Conservation (phyloP, 2,888 invertebrate species). For the Ligdia adustata region DNA sequence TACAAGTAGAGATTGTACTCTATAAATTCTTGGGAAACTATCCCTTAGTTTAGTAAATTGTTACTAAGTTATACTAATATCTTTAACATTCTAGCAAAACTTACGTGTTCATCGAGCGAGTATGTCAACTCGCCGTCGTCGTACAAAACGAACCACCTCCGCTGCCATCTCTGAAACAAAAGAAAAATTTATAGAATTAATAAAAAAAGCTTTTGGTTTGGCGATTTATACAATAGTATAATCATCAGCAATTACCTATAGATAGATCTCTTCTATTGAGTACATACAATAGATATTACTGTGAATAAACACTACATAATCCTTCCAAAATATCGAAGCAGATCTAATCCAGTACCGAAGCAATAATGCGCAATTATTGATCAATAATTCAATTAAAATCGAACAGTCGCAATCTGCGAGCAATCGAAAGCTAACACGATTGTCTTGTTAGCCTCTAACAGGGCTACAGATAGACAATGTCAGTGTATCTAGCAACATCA, state of each 20-base stretch:
- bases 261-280: no score
- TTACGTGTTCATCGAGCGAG: slow-evolving; percentile 98
- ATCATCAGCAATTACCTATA: no score
- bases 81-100: no score
- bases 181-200: no score
- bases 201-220: no score
- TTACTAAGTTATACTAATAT: no score
- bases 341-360: slow-evolving; percentile 3
- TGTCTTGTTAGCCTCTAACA: slow-evolving; percentile 35
- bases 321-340: not conserved
- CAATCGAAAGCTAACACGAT: slow-evolving; percentile 25
- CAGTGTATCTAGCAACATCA: slow-evolving; percentile 51
- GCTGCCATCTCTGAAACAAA: slow-evolving; percentile 97
- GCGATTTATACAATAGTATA: no score
- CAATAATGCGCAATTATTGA: slow-evolving; percentile 20
- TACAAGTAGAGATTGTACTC: no score
- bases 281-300: no score
- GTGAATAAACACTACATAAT: no score
- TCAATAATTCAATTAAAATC: slow-evolving; percentile 25
- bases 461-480: slow-evolving; percentile 44
- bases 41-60: no score
- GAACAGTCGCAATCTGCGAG: slow-evolving; percentile 19
- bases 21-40: no score
- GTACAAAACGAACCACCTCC: slow-evolving; percentile 98
- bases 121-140: slow-evolving; percentile 99